Conservation (phyloP, 2,113 vertebrate species). For the Halcyon malimbica region DNA sequence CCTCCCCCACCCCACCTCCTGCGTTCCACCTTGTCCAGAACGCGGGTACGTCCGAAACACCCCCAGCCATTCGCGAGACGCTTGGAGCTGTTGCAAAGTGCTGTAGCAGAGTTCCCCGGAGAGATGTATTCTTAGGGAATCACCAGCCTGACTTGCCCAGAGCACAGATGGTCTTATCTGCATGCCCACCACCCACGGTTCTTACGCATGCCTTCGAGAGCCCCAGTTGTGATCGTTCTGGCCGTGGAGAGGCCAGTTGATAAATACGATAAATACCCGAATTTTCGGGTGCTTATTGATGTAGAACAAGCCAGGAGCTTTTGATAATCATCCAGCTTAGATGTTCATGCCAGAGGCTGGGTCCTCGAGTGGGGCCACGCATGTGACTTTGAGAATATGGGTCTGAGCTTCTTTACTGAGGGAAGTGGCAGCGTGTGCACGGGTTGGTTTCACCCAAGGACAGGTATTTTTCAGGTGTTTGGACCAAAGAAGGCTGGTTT, state of each 20-base stretch:
- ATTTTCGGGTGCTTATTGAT: not conserved
- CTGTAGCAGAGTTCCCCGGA: not conserved
- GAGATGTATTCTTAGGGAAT: not conserved
- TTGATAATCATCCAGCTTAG: not conserved
- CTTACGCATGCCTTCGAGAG: not conserved
- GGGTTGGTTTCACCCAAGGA: not conserved
- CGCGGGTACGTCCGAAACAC: not conserved
- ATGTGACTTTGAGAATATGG: accelerated
- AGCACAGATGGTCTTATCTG: not conserved
- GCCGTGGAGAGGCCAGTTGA: not conserved
- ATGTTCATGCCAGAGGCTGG: not conserved
- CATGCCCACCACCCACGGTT: not conserved
- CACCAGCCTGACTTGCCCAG: not conserved
- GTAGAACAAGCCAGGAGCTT: not conserved
- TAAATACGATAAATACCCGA: not conserved
- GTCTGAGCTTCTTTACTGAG: not conserved
- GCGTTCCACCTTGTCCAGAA: not conserved
- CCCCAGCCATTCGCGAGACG: not conserved
- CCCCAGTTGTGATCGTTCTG: not conserved
- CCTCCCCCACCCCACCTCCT: not conserved
- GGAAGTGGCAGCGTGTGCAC: not conserved
- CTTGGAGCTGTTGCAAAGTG: not conserved
- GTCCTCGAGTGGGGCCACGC: not conserved
- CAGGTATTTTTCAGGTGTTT: not conserved
- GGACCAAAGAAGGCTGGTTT: not conserved